Conservation (phyloP, 2,113 vertebrate species). For the Grallaria varia region DNA sequence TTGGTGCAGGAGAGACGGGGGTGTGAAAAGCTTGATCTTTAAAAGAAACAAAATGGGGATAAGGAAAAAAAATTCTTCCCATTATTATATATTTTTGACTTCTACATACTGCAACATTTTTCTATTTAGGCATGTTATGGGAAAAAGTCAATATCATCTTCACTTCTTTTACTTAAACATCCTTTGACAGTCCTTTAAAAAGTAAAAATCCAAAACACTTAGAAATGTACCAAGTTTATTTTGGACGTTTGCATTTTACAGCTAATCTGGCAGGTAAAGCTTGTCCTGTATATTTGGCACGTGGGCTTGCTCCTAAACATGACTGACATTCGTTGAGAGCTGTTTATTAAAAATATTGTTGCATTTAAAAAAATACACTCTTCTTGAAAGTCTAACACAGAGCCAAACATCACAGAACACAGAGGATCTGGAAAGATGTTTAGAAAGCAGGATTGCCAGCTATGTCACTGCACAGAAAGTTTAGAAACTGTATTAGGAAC, state of each 20-base stretch:
- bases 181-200: not conserved
- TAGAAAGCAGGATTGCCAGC: constrained; percentile 17
- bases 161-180: not conserved
- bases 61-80: not conserved
- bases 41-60: not conserved
- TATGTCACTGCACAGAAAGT: not conserved
- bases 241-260: not conserved
- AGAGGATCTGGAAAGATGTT: constrained; percentile 24
- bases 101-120: not conserved
- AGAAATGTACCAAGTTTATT: not conserved
- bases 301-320: not conserved
- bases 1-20: not conserved
- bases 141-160: not conserved
- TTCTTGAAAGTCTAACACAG: not conserved
- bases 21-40: not conserved
- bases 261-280: constrained; percentile 9
- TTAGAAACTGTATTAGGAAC: not conserved
- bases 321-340: not conserved
- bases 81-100: not conserved
- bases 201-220: not conserved
- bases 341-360: constrained; percentile 31
- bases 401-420: constrained; percentile 36
- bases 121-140: not conserved
- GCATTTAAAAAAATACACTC: not conserved
- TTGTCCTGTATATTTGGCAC: not conserved